phyloP scores from a whole-genome alignment of 2,113 vertebrate species.

The Ornithorhynchus anatinus region DNA sequence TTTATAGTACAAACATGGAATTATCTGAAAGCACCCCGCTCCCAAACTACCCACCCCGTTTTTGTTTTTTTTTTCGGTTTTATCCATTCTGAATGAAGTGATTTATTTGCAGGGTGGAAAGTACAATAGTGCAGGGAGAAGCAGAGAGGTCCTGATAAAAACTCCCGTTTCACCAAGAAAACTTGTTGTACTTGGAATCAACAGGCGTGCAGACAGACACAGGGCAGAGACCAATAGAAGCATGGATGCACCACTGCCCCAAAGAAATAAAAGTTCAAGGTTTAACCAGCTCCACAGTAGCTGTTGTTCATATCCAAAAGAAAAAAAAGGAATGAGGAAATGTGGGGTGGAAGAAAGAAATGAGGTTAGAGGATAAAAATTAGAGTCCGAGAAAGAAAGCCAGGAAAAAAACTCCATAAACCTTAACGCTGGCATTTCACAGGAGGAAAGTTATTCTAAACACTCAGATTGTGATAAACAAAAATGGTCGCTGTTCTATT shows the following conservation, averaged over 20 bases:
- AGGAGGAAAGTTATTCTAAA: too few relatives aligned
- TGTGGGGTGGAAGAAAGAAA: background rate
- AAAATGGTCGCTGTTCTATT: too few relatives aligned
- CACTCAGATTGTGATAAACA: too few relatives aligned
- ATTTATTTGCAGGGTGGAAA: slow-evolving; percentile 43
- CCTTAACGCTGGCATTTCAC: too few relatives aligned
- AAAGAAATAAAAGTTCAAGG: background rate
- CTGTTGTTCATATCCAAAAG: background rate
- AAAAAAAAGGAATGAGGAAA: too few relatives aligned
- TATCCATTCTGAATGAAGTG: slow-evolving; percentile 37
- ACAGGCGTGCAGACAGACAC: too few relatives aligned
- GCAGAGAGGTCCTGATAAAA: slow-evolving; percentile 32
- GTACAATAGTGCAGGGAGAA: background rate
- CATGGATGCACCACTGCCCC: rapidly evolving
- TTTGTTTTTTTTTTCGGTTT: too few relatives aligned
- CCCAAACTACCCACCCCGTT: background rate
- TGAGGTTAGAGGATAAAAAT: background rate
- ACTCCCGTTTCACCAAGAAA: slow-evolving; percentile 12
- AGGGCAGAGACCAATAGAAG: rapidly evolving
- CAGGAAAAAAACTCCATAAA: background rate
- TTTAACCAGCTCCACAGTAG: background rate
- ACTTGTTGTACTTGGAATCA: background rate
- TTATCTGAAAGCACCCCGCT: slow-evolving; percentile 41
- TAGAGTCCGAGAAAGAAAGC: background rate
- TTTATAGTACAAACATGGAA: slow-evolving; percentile 47